phyloP scores from a whole-genome alignment of 2,888 invertebrate genomes.

The Podabrus alpinus region DNA sequence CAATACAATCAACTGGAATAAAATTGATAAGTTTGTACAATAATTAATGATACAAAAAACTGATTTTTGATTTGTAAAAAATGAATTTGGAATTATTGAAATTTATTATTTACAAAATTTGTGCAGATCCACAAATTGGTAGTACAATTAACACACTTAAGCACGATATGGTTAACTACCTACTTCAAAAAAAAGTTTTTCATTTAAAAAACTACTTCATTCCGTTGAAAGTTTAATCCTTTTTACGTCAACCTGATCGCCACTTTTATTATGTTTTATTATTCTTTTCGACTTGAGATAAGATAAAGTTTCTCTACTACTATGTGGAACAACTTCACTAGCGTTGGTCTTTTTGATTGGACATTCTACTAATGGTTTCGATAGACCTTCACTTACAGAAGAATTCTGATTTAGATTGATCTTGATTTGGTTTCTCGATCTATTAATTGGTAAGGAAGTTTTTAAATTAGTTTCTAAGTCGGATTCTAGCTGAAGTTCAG shows the following conservation, averaged over 20 bases:
- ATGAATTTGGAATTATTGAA: not conserved
- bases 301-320: conserved; percentile 49
- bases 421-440: not conserved
- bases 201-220: not conserved
- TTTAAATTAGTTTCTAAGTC: not conserved
- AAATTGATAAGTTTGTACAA: not conserved
- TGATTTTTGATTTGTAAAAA: not conserved
- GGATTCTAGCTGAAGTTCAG: conserved; percentile 16
- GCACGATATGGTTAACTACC: not conserved
- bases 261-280: conserved; percentile 45
- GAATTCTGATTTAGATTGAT: not conserved
- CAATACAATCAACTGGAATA: not conserved
- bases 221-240: conserved; percentile 36
- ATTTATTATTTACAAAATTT: not conserved
- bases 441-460: not conserved
- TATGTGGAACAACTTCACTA: conserved; percentile 45
- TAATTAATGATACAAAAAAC: not conserved
- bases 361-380: not conserved
- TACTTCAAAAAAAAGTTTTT: not conserved
- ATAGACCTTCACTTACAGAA: not conserved
- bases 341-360: conserved; percentile 41
- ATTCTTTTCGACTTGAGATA: conserved; percentile 54
- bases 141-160: not conserved
- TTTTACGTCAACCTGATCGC: conserved; percentile 42
- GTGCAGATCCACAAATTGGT: not conserved